These are phyloP conservation scores for Isotomurus palustris DNA, from an alignment of 2,888 invertebrate species.

Conservation along the genomic window DNA sequence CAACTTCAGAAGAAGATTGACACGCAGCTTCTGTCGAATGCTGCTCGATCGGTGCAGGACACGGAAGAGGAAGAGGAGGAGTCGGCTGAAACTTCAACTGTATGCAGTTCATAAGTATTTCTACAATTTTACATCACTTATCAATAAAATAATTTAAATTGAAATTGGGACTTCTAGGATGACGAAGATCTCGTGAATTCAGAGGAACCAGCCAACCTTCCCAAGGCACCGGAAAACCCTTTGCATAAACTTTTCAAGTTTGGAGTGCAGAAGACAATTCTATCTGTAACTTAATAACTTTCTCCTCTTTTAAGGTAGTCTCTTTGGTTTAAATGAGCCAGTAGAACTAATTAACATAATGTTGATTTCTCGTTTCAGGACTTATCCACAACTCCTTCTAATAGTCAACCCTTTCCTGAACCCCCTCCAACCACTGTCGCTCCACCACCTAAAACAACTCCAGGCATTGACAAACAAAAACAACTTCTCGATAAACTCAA, in stretches of 20 bases:
- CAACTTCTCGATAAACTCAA: conserved; percentile 10
- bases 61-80: conserved; percentile 20
- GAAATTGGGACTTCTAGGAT: conserved; percentile 8
- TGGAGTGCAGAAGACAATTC: conserved; percentile 31
- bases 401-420: not conserved
- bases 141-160: conserved; percentile 1
- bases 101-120: not conserved
- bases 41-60: conserved; percentile 22
- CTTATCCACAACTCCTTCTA: conserved; percentile 4
- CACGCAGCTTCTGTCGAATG: conserved; percentile 28
- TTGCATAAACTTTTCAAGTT: conserved; percentile 36
- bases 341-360: not conserved
- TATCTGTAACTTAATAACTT: conserved; percentile 28
- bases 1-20: conserved; percentile 31
- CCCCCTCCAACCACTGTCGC: conserved; percentile 7
- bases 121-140: not conserved
- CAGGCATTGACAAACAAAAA: conserved; percentile 1
- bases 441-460: not conserved
- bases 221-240: conserved; percentile 24
- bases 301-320: not conserved
- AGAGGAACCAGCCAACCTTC: conserved; percentile 19
- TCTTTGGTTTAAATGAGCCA: not conserved
- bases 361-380: conserved; percentile 13
- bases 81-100: conserved; percentile 9
- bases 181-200: conserved; percentile 20